Conservation (phyloP, 1,140 invertebrate genomes). For the Lucilia cuprina region DNA sequence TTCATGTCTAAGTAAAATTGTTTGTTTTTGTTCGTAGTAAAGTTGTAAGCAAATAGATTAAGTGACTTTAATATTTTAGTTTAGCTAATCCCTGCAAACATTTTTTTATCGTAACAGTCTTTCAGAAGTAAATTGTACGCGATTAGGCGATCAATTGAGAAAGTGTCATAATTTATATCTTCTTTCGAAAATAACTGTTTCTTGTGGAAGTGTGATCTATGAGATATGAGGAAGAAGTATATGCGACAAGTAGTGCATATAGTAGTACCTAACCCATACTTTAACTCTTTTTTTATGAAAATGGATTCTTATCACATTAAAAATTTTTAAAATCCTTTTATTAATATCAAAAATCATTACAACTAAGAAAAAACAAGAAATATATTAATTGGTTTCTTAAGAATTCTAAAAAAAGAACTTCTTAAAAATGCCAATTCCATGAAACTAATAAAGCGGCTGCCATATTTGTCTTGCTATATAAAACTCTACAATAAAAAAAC, state of each 20-base stretch:
- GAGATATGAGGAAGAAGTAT: too few relatives aligned
- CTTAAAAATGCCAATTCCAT: slow-evolving; percentile 14
- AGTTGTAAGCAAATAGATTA: slow-evolving; percentile 23
- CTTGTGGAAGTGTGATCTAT: too few relatives aligned
- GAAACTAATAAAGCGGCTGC: slow-evolving; percentile 6
- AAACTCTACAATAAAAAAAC: not conserved
- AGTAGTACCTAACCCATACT: too few relatives aligned
- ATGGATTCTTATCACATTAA: too few relatives aligned
- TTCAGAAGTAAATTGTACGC: too few relatives aligned
- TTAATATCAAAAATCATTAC: not conserved
- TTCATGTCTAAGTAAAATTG: not conserved
- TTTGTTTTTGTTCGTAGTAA: slow-evolving; percentile 20
- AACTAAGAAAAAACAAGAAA: not conserved
- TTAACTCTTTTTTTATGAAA: too few relatives aligned
- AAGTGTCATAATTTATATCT: too few relatives aligned
- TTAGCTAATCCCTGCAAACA: not conserved
- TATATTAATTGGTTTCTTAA: slow-evolving; percentile 2
- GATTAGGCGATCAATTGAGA: too few relatives aligned
- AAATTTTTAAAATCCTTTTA: too few relatives aligned
- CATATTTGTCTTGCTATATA: not conserved
- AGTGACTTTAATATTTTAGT: slow-evolving; percentile 21
- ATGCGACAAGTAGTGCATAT: too few relatives aligned
- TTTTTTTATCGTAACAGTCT: too few relatives aligned
- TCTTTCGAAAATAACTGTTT: too few relatives aligned
- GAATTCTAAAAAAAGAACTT: not conserved